These are phyloP conservation scores for Pitangus sulphuratus DNA, from an alignment of 2,797 vertebrate genomes.

Conservation along the genomic window DNA sequence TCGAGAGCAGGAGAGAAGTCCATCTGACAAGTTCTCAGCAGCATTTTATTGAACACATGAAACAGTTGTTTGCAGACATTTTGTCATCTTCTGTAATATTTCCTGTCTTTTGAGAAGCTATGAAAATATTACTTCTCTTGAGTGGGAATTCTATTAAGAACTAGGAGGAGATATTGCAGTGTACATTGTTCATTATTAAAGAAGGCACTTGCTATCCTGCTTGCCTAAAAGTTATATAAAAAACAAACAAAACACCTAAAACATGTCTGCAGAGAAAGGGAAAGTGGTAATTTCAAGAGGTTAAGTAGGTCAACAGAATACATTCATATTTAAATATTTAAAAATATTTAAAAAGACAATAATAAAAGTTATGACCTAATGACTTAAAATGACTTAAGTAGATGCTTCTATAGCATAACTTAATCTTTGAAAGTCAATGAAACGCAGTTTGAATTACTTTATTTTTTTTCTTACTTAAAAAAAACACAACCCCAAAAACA, in stretches of 20 bases:
- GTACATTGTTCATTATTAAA: constrained; percentile 12
- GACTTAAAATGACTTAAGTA: background rate
- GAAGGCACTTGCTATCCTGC: constrained; percentile 59
- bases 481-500: background rate
- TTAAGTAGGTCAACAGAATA: constrained; percentile 9
- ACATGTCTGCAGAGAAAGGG: background rate
- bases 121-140: background rate
- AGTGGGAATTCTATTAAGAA: background rate
- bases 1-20: background rate
- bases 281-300: background rate
- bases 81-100: background rate
- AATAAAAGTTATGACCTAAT: background rate
- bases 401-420: background rate
- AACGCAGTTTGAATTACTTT: background rate
- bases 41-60: background rate
- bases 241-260: background rate
- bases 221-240: background rate
- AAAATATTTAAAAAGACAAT: background rate
- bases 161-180: background rate
- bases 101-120: background rate
- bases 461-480: background rate
- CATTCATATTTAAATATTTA: background rate
- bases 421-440: background rate
- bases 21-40: background rate
- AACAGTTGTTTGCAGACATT: background rate